Base-by-base conservation (phyloP, 2,113 vertebrate species). In the Ptilorrhoa leucosticta region DNA sequence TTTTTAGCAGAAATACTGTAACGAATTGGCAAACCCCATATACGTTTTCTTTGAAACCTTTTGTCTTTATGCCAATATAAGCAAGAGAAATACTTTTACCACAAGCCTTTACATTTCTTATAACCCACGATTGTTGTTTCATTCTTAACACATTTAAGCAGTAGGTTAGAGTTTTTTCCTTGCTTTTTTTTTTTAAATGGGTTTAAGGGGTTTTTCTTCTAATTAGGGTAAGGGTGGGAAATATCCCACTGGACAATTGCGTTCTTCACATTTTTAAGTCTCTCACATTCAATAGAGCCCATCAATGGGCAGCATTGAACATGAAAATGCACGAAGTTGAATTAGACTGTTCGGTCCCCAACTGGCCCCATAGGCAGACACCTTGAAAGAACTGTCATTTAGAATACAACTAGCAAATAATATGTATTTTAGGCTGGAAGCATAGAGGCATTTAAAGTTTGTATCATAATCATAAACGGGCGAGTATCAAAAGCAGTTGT, bases 51-150 rank as follows among this genome's bases (percentile, higher is more conserved):
- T 69, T 76, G 66, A 95, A 94, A 77, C 47, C n/a, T 90, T 87
- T 90, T 96, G 94, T 90, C 68, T 77, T 90, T 73, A 61, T 86
- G 87, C 87, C 96, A 96, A 9, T 33, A 18, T 94, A 96, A 96
- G 78, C 89, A 93, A 91, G 78, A 79, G 33, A 93, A 91, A 96
- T 85, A 63, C 42, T 90, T 96, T 96, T 96, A 86, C 87, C 66
- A 92, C 73, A 73, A 94, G 63, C 47, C 35, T 77, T 79, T 83
- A 65, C 58, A 51, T 90, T 94, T 93, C 63, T 57, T 90, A 50
- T 65, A 95, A 76, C 42, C 48, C 48, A 15, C 54, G 63, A 45
- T 94, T 3, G 7, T 53, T 65, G 8, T 70, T 93, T 95, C 54
- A 90, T 58, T 91, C 57, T 54, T 73, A 89, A 79, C 13, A 33